Evolutionary conservation across 2,113 vertebrate genomes (phyloP), one percentile per base, ranked within the genome.

Genomic region (Aleadryas rufinucha): DNA sequence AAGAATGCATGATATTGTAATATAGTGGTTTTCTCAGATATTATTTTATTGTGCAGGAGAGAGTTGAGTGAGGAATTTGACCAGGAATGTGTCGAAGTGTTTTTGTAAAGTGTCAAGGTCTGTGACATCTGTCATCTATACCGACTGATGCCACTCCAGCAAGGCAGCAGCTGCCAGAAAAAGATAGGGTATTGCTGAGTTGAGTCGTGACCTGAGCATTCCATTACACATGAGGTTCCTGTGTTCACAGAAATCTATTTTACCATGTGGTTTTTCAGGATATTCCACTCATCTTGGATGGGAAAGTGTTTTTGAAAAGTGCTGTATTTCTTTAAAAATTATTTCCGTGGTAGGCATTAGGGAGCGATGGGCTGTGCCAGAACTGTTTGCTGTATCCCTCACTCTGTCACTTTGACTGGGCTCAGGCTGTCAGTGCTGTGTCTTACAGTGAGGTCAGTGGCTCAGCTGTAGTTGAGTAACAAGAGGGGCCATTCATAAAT

Each of bases 401-500:
- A 13, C 30, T 61, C n/a, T 0, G 1, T 45, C 2, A 33, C 59
- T 77, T 35, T 66, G 30, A 31, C 52, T 18, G 44, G 10, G 2
- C 64, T 81, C 6, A 0, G 50, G 54, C 76, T 89, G 53, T 27
- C 78, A 20, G 75, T 23, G 59, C 68, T 1, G 2, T n/a, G 78
- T 54, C 54, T 64, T 27, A 56, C 56, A 83, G 78, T 69, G 93
- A 94, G 61, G 72, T 94, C 91, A 86, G 87, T 42, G 69, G 33
- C 93, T 95, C 84, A 75, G 89, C 74, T 94, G 89, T 54, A 82
- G 65, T 37, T 87, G 77, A 82, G 69, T 69, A 76, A 96, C 93
- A 96, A 96, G 69, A 77, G 76, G 54, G 56, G n/a, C 86, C 69
- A 82, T 97, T 95, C 86, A 94, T 95, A 60, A 78, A 30, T 53